Evolutionary conservation across 2,888 invertebrate genomes (phyloP).

Genomic region (Gerris lacustris): DNA sequence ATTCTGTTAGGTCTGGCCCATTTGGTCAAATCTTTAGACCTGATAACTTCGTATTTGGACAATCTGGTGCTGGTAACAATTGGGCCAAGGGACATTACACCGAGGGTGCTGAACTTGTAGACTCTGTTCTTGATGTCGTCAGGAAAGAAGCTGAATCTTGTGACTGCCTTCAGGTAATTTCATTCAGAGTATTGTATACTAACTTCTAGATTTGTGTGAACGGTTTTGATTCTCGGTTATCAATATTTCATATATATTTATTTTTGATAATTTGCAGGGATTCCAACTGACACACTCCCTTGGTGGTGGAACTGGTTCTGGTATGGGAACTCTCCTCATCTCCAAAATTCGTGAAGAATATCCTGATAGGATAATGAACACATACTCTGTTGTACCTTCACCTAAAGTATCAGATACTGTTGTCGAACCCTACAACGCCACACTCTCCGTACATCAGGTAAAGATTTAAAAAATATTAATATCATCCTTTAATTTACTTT

Average conservation of each 20-base stretch:
- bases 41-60: slow-evolving; percentile 53
- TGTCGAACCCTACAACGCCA: slow-evolving; percentile 46
- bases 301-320: slow-evolving; percentile 53
- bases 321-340: slow-evolving; percentile 52
- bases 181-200: background rate
- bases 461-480: background rate
- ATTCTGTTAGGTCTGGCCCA: slow-evolving; percentile 64
- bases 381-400: slow-evolving; percentile 42
- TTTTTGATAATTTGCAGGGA: slow-evolving; percentile 35
- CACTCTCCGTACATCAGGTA: slow-evolving; percentile 41
- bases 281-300: slow-evolving; percentile 50
- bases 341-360: slow-evolving; percentile 54
- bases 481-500: background rate
- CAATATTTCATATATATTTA: background rate
- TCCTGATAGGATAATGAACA: slow-evolving; percentile 53
- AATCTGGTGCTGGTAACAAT: slow-evolving; percentile 42
- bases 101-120: slow-evolving; percentile 46
- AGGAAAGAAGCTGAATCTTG: slow-evolving; percentile 45
- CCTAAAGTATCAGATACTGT: slow-evolving; percentile 41
- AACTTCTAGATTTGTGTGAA: background rate
- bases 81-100: slow-evolving; percentile 50
- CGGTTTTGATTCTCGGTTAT: background rate
- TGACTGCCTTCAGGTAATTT: slow-evolving; percentile 45
- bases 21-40: slow-evolving; percentile 63
- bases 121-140: slow-evolving; percentile 42